Evolutionary conservation across 1,140 invertebrate species (phyloP).

Genomic region (Drosophila arizonae): DNA sequence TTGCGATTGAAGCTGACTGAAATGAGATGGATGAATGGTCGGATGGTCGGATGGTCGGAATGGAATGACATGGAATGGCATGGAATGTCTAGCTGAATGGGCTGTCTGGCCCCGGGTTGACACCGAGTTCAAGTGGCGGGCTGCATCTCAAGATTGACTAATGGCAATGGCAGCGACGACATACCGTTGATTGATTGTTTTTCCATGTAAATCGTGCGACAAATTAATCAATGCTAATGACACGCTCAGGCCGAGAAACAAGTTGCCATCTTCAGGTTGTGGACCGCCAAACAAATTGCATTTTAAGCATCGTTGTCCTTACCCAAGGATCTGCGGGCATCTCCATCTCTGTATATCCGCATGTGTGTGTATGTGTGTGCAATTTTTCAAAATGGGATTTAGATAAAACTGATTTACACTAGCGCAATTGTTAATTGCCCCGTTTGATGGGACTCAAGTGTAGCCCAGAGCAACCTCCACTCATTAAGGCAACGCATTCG

Average conservation of each 20-base stretch:
- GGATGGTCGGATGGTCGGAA: constrained; percentile 28
- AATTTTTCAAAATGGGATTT: constrained; percentile 68
- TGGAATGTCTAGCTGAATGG: constrained; percentile 38
- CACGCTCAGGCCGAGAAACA: constrained; percentile 62
- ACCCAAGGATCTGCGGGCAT: constrained; percentile 23
- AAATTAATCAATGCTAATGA: constrained; percentile 83
- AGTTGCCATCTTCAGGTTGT: constrained; percentile 61
- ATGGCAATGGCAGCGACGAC: constrained; percentile 63
- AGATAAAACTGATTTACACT: constrained; percentile 75
- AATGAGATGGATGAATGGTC: constrained; percentile 47
- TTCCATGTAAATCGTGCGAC: constrained; percentile 79
- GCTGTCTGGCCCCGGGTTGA: constrained; percentile 55
- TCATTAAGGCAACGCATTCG: constrained; percentile 59
- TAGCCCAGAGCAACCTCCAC: constrained; percentile 45
- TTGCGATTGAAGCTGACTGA: constrained; percentile 52
- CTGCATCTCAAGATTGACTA: constrained; percentile 76
- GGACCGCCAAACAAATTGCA: constrained; percentile 65
- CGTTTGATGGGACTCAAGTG: constrained; percentile 12
- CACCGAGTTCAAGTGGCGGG: constrained; percentile 65
- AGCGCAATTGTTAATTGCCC: constrained; percentile 66
- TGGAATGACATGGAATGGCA: constrained; percentile 13
- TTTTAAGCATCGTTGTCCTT: constrained; percentile 61
- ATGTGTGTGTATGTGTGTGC: constrained; percentile 40
- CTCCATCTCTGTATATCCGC: not conserved
- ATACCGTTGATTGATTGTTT: constrained; percentile 81